Percentiles rank a stretch among this genome's conserved stretches.
Conservation (phyloP, 2,113 vertebrate species). For the Rhea pennata region DNA sequence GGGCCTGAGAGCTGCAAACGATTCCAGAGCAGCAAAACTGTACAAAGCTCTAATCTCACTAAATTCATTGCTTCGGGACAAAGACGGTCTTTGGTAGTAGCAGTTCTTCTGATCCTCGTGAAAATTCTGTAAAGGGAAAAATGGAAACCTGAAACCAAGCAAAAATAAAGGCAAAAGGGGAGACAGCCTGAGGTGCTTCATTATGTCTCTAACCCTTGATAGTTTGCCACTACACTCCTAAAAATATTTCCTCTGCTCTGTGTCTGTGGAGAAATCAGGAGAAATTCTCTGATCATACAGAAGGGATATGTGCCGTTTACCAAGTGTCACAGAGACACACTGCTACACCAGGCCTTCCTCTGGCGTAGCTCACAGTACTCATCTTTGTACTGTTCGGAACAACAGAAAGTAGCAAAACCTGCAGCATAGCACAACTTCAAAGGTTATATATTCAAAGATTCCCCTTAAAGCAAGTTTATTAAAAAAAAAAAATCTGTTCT, state of each 20-base stretch:
- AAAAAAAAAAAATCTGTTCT: not conserved
- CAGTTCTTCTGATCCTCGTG: not conserved
- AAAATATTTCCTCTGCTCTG: not conserved
- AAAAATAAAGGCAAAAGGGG: no score
- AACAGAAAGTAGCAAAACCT: no score
- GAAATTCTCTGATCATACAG: not conserved
- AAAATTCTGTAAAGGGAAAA: not conserved
- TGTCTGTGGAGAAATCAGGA: not conserved
- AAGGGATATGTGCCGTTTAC: not conserved
- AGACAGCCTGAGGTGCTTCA: no score
- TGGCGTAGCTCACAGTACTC: no score
- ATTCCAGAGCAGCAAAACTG: not conserved
- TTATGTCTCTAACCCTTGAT: not conserved
- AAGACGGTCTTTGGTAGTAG: not conserved
- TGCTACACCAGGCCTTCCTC: not conserved
- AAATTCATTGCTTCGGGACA: not conserved
- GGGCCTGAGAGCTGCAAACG: no score
- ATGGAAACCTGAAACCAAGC: not conserved
- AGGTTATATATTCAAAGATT: no score
- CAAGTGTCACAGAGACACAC: not conserved
- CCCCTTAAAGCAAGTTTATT: not conserved
- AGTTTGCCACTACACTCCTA: not conserved
- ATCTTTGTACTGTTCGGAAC: no score
- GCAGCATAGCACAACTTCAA: no score
- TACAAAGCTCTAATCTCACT: not conserved